A percentile compares a stretch with the other conserved stretches of the same genome.
phyloP scores from a whole-genome alignment of 2,113 vertebrate species.

The Machaerirhynchus nigripectus region DNA sequence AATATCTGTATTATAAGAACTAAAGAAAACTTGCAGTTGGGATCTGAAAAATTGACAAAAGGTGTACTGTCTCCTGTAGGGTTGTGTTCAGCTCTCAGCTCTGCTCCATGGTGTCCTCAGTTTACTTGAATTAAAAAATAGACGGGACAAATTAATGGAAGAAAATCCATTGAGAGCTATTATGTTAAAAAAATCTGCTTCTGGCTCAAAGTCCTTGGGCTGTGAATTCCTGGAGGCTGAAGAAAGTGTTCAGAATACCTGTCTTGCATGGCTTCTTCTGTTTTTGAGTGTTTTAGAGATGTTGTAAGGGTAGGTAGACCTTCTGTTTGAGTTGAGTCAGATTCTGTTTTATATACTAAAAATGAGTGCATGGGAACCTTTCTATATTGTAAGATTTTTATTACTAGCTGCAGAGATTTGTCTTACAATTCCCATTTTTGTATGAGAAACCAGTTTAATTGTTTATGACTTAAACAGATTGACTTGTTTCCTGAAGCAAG shows the following conservation, averaged over 20 bases:
- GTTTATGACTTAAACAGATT: not conserved
- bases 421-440: not conserved
- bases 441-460: not conserved
- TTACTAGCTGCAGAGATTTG: not conserved
- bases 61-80: not conserved
- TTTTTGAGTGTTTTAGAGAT: rapidly evolving
- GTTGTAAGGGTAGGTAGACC: not conserved
- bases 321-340: not conserved
- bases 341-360: not conserved
- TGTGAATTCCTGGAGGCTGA: not conserved
- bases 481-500: not conserved
- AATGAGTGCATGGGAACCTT: not conserved
- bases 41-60: not conserved
- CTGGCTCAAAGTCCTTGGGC: not conserved
- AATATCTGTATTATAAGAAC: not conserved
- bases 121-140: not conserved
- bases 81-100: not conserved
- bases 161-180: not conserved
- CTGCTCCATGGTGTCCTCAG: too few species aligned
- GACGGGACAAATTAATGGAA: not conserved
- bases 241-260: not conserved
- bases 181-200: not conserved
- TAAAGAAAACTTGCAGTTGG: not conserved
- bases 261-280: not conserved
- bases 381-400: not conserved